Percentiles rank a stretch among this genome's conserved stretches.
Conservation (phyloP, 2,113 vertebrate species). For the Nestor notabilis region DNA sequence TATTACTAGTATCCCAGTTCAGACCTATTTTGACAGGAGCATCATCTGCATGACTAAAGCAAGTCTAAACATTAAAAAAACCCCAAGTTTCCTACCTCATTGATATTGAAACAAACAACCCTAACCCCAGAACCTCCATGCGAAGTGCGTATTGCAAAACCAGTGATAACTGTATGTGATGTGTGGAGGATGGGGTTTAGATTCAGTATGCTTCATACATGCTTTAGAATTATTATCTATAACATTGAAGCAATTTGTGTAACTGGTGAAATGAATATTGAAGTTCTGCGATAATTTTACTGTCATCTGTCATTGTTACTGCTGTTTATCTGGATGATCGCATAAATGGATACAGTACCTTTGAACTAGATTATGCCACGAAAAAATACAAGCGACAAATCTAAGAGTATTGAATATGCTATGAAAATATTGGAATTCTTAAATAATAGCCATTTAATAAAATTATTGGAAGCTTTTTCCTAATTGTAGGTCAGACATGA, state of each 20-base stretch:
- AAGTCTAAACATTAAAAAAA: neutral
- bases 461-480: neutral
- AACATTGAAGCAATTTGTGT: neutral
- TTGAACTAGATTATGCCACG: conserved; percentile 3
- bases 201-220: neutral
- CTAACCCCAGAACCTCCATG: neutral
- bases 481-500: neutral
- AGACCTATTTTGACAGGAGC: neutral
- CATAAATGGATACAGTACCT: neutral
- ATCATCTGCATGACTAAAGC: neutral
- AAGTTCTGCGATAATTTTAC: neutral
- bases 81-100: neutral
- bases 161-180: accelerated
- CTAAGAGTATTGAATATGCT: neutral
- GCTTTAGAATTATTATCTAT: neutral
- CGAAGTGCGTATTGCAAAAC: neutral
- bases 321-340: neutral
- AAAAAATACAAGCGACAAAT: neutral
- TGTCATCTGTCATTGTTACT: neutral
- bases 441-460: neutral
- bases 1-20: neutral
- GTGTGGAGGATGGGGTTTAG: neutral
- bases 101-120: neutral
- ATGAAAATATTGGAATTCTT: neutral
- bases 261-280: neutral